Conservation (phyloP, 2,797 vertebrate species). For the Cheirogaleus major region DNA sequence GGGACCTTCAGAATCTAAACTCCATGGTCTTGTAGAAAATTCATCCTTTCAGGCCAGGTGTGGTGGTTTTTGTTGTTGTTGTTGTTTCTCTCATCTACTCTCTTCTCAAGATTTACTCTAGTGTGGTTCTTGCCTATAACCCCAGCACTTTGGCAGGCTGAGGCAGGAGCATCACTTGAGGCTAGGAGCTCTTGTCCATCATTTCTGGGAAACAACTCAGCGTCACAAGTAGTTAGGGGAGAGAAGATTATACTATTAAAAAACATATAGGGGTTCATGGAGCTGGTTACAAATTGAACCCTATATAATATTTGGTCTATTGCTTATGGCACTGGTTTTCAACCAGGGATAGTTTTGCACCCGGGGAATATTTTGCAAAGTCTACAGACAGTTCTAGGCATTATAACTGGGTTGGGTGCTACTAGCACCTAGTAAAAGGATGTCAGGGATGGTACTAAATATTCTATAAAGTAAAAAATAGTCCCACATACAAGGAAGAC, state of each 20-base stretch:
- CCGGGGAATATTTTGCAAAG: background rate
- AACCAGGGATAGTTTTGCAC: background rate
- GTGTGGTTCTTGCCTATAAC: too few relatives aligned
- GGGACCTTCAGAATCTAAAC: background rate
- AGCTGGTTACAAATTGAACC: background rate
- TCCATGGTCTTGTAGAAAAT: background rate
- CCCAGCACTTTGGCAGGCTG: background rate
- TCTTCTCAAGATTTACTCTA: too few relatives aligned
- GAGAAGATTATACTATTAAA: background rate
- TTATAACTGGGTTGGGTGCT: background rate
- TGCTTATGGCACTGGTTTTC: background rate
- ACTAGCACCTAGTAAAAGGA: background rate
- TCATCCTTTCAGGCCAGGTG: background rate
- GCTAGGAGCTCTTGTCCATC: background rate
- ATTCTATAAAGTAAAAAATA: background rate
- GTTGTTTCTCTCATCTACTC: too few relatives aligned
- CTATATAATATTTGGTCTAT: background rate
- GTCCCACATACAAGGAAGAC: too few relatives aligned
- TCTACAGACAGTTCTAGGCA: background rate
- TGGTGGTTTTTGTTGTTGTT: too few relatives aligned
- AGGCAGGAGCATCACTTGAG: background rate
- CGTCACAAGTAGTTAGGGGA: background rate
- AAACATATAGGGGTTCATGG: background rate
- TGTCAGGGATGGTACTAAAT: too few relatives aligned
- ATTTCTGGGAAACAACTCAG: background rate